Base-by-base conservation (phyloP, 2,888 invertebrate genomes). In the Heteromurus nitidus region DNA sequence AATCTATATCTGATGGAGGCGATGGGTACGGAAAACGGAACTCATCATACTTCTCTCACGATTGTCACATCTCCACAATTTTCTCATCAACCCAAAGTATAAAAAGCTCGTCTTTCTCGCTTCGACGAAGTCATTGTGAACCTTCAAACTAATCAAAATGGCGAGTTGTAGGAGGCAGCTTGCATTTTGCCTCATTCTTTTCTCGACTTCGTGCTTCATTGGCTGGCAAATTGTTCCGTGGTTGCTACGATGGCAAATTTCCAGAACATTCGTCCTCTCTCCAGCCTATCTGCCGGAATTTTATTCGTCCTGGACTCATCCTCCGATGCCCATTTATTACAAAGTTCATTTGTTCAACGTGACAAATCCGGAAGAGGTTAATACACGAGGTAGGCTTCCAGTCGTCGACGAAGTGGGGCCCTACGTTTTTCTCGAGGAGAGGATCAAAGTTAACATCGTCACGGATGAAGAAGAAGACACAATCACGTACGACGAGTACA, bases 401-500 rank as follows among this genome's bases (percentile, higher is more conserved):
- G 44, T 44, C 20, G 42, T 65, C 13, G 26, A 22, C 3, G 65
- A 65, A 20, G 18, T 44, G 5, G 65, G 65, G 2, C 65, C 65
- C 13, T 65, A 42, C 44, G 65, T 65, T 5, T 65, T 65, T 44
- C 22, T 2, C 5, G 42, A 65, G 44, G 44, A 44, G 16, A 42
- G 42, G 65, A 65, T 44, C 20, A 65, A 65, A 44, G 16, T 65
- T 3, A 44, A 65, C 26, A 26, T 65, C 9, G 7, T 16, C 13
- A 3, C 9, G 18, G 65, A 65, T 9, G 65, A 65, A 24, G 44
- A 13, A 1, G 20, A 5, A 24, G 65, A 65, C n/a, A 42, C 24
- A 5, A 18, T 16, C 20, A 44, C 65, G 1, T 80, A 80, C 47
- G 42, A 42, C 42, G 67, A 73, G 31, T 55, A 31, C 16, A 53